These are phyloP conservation scores for Euproctis similis DNA, from an alignment of 2,888 invertebrate genomes.

Conservation along the genomic window DNA sequence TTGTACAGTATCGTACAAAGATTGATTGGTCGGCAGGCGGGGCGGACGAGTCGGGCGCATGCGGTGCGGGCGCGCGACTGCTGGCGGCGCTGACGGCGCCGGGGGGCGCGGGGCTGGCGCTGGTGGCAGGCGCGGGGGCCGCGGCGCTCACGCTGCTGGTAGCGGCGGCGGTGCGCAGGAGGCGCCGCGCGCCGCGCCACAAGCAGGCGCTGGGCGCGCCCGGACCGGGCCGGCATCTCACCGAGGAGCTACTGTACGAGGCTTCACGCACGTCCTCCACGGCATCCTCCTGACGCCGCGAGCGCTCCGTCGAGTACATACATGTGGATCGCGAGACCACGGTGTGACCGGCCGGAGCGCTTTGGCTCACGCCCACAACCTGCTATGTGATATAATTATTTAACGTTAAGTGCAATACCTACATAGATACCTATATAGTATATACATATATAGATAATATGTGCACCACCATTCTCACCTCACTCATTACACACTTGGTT, in stretches of 20 bases:
- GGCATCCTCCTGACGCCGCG: slow-evolving; percentile 89
- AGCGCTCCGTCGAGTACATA: slow-evolving; percentile 93
- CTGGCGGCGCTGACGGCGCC: slow-evolving; percentile 78
- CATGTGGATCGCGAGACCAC: slow-evolving; percentile 95
- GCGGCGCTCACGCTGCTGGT: slow-evolving; percentile 51
- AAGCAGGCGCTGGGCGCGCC: slow-evolving; percentile 77
- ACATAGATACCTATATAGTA: too few species aligned
- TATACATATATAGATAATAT: too few species aligned
- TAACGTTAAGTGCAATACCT: too few species aligned
- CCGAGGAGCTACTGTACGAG: slow-evolving; percentile 82
- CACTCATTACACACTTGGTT: slow-evolving; percentile 16
- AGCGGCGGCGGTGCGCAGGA: slow-evolving; percentile 75
- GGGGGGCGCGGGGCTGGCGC: slow-evolving; percentile 78
- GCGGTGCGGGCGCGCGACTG: slow-evolving; percentile 63
- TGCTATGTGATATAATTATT: too few species aligned
- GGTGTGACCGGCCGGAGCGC: slow-evolving; percentile 77
- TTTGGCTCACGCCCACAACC: slow-evolving; percentile 12
- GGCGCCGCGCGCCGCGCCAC: slow-evolving; percentile 69
- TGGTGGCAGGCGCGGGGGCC: slow-evolving; percentile 53
- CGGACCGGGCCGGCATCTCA: slow-evolving; percentile 78
- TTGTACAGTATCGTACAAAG: too few species aligned
- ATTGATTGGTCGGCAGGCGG: too few species aligned
- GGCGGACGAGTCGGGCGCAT: slow-evolving; percentile 78
- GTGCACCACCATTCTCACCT: too few species aligned
- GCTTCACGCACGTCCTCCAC: slow-evolving; percentile 73